phyloP scores from a whole-genome alignment of 1,140 invertebrate genomes.

The Drosophila ironensis region DNA sequence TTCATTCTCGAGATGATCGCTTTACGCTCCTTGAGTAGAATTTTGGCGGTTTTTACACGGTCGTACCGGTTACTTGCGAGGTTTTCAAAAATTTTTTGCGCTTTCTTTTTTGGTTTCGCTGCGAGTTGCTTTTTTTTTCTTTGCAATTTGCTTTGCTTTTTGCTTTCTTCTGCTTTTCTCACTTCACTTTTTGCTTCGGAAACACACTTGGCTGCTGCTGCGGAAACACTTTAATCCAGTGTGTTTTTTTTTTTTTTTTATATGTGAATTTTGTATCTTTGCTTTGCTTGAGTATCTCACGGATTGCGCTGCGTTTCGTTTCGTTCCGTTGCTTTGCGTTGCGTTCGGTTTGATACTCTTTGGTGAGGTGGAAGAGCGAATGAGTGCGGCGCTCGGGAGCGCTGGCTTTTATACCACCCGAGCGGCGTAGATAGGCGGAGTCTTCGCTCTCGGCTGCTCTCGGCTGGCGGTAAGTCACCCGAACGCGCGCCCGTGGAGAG shows the following conservation, averaged over 20 bases:
- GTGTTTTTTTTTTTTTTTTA: no score
- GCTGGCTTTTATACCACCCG: slow-evolving; percentile 18
- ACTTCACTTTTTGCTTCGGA: slow-evolving; percentile 7
- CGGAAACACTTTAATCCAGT: background rate
- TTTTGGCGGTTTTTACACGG: slow-evolving; percentile 80
- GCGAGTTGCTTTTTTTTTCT: slow-evolving; percentile 21
- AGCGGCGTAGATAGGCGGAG: slow-evolving; percentile 9
- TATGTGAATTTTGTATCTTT: no score
- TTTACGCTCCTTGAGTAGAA: slow-evolving; percentile 82
- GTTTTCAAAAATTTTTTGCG: slow-evolving; percentile 35
- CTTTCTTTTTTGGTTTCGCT: slow-evolving; percentile 35
- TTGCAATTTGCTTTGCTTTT: slow-evolving; percentile 14
- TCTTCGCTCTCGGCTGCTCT: slow-evolving; percentile 2
- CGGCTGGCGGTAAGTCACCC: slow-evolving; percentile 6
- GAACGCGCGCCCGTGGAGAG: background rate
- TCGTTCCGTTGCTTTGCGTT: no score
- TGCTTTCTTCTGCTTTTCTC: slow-evolving; percentile 17
- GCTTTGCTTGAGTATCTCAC: background rate
- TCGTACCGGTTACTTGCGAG: slow-evolving; percentile 67
- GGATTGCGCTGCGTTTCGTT: background rate
- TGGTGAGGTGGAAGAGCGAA: no score
- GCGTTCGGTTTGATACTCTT: no score
- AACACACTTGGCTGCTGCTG: background rate
- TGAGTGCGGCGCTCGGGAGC: background rate
- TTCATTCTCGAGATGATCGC: slow-evolving; percentile 84